Conservation (phyloP, 2,113 vertebrate genomes). For the Callipepla californica region DNA sequence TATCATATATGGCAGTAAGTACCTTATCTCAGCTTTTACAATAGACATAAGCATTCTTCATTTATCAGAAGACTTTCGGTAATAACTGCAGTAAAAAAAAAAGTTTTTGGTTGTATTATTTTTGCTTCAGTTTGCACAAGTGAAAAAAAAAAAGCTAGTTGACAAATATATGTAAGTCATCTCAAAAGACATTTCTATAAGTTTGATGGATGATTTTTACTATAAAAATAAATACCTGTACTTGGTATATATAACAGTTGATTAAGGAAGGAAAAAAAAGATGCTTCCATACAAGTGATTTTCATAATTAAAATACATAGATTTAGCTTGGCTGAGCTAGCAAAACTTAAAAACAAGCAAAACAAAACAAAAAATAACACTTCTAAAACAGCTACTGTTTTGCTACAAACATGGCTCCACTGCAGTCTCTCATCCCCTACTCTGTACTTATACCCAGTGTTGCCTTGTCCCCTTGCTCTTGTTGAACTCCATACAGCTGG, state of each 20-base stretch:
- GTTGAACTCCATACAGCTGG: no score
- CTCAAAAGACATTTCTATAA: neutral
- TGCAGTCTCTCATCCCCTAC: no score
- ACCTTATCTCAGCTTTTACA: no score
- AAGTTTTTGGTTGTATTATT: neutral
- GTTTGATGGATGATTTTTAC: neutral
- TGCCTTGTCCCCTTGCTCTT: no score
- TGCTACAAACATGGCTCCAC: neutral
- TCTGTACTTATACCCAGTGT: no score
- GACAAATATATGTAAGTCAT: neutral
- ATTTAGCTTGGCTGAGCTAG: neutral
- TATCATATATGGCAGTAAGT: neutral
- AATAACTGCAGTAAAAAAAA: neutral
- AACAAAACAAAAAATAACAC: no score
- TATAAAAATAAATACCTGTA: neutral
- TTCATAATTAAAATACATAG: neutral
- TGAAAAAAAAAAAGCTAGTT: neutral
- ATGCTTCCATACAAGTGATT: neutral
- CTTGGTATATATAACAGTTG: rapidly evolving
- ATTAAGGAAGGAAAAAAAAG: neutral
- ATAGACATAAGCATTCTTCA: neutral
- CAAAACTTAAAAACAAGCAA: neutral
- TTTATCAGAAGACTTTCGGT: neutral
- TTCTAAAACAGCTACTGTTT: neutral
- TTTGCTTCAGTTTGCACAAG: neutral